A percentile compares a stretch with the other conserved stretches of the same genome.
phyloP scores from a whole-genome alignment of 1,140 invertebrate genomes.

The Copidosoma floridanum region DNA sequence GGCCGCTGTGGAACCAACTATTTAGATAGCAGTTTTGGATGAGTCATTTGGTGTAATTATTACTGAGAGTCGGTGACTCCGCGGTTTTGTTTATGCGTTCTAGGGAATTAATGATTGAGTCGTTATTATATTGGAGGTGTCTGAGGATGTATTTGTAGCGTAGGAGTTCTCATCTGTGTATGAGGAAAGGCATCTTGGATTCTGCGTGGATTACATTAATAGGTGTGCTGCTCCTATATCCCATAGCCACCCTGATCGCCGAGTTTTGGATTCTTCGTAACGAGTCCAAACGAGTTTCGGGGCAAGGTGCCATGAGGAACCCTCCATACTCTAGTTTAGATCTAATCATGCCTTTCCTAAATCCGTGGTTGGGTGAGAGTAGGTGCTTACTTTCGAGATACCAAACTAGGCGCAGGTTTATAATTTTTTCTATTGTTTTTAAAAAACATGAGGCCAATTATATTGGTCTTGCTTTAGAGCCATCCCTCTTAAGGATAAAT shows the following conservation, averaged over 20 bases:
- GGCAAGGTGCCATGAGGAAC: neutral
- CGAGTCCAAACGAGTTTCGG: neutral
- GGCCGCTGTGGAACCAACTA: too few species aligned
- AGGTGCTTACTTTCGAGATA: constrained; percentile 18
- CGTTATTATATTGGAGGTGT: too few species aligned
- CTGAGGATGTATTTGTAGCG: too few species aligned
- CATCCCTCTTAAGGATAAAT: constrained; percentile 32
- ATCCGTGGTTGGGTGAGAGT: constrained; percentile 14
- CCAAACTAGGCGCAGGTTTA: constrained; percentile 26
- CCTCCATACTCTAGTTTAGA: neutral
- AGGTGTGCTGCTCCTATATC: neutral
- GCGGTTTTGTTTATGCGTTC: too few species aligned
- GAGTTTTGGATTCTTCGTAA: neutral
- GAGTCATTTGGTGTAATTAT: too few species aligned
- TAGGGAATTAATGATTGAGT: too few species aligned
- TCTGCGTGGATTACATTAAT: neutral
- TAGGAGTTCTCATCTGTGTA: neutral
- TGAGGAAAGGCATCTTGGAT: neutral
- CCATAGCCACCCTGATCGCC: neutral
- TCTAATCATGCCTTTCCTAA: neutral
- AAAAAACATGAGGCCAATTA: constrained; percentile 26
- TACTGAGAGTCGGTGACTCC: too few species aligned
- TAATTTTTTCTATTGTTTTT: constrained; percentile 30
- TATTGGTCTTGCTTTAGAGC: constrained; percentile 31
- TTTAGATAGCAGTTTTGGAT: too few species aligned